Conservation (phyloP, 2,797 vertebrate genomes). For the Mormyrops boulengeri region DNA sequence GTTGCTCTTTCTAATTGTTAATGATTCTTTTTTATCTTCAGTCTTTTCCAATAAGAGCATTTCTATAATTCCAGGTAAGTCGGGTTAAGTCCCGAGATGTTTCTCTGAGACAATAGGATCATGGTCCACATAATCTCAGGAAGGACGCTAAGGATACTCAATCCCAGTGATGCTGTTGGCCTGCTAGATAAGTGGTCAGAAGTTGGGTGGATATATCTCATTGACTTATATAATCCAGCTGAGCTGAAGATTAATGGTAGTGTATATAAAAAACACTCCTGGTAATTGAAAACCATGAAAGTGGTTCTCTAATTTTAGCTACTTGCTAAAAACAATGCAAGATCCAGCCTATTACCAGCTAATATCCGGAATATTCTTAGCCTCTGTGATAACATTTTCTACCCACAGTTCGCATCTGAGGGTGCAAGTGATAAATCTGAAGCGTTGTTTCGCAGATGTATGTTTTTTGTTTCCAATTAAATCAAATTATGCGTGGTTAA, state of each 20-base stretch:
- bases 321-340: neutral
- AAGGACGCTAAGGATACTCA: neutral
- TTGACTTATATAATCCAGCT: neutral
- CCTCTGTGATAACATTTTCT: neutral
- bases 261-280: neutral
- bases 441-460: neutral
- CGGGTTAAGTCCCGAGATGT: neutral
- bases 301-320: neutral
- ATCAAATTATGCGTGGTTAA: neutral
- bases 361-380: neutral
- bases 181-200: neutral
- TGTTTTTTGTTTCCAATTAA: neutral
- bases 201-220: neutral
- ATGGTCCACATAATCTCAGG: neutral
- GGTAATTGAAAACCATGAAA: neutral
- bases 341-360: neutral
- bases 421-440: neutral
- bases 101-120: neutral
- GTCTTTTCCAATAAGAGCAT: neutral
- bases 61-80: neutral
- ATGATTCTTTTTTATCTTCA: neutral
- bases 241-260: neutral
- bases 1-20: neutral
- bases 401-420: neutral
- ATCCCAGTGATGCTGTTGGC: neutral